A percentile compares a stretch with the other conserved stretches of the same genome.
Evolutionary conservation across 2,888 invertebrate genomes (phyloP).

Genomic region (Tryphoninae sp.): DNA sequence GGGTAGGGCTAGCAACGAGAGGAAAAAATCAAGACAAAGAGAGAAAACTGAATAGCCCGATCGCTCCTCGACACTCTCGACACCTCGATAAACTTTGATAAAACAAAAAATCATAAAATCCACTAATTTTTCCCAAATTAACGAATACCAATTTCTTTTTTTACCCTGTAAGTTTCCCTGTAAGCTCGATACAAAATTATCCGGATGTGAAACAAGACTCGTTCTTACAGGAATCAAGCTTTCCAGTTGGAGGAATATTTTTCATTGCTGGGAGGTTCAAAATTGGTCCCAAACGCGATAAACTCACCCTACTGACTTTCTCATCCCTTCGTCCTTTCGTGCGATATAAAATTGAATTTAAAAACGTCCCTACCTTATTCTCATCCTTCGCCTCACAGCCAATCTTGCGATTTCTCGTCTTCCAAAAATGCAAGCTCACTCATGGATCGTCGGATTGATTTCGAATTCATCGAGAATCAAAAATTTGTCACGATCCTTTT

Average conservation of each 20-base stretch:
- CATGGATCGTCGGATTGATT: slow-evolving; percentile 79
- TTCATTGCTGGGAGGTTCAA: slow-evolving; percentile 54
- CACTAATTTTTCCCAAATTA: background rate
- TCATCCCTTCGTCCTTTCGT: background rate
- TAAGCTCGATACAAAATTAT: no score
- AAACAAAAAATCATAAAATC: slow-evolving; percentile 14
- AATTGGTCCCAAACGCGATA: slow-evolving; percentile 77
- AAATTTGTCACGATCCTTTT: slow-evolving; percentile 14
- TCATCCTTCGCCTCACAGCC: slow-evolving; percentile 45
- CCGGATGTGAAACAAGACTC: no score
- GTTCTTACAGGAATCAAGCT: background rate
- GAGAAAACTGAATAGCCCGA: slow-evolving; percentile 37
- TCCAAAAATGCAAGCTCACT: slow-evolving; percentile 57
- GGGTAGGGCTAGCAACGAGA: slow-evolving; percentile 40
- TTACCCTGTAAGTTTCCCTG: background rate
- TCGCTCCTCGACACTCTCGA: slow-evolving; percentile 54
- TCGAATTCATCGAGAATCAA: slow-evolving; percentile 62
- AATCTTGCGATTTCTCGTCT: slow-evolving; percentile 53
- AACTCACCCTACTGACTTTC: slow-evolving; percentile 63
- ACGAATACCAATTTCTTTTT: background rate
- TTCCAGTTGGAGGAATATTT: background rate
- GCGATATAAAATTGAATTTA: slow-evolving; percentile 77
- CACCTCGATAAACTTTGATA: slow-evolving; percentile 8
- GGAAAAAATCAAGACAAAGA: slow-evolving; percentile 50
- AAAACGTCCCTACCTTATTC: slow-evolving; percentile 67